These are phyloP conservation scores for Amiota communis DNA, from an alignment of 2,888 invertebrate genomes.

Conservation along the genomic window DNA sequence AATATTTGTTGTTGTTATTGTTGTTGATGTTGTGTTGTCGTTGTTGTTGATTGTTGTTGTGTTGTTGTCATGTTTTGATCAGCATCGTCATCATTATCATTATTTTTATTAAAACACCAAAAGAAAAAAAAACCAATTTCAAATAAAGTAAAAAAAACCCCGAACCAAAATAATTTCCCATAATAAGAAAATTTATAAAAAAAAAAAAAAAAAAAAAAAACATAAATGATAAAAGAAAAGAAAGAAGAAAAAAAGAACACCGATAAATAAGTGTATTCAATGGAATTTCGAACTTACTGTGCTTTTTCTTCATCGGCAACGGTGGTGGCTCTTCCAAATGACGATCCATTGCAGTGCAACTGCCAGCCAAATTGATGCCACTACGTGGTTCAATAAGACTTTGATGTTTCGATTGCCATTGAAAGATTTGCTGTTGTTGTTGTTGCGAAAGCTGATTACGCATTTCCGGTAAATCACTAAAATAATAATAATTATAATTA, in stretches of 20 bases:
- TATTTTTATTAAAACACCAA: slow-evolving; percentile 16
- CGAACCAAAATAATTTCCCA: neutral
- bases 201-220: slow-evolving; percentile 28
- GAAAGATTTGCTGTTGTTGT: slow-evolving; percentile 65
- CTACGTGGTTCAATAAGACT: slow-evolving; percentile 70
- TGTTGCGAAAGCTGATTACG: slow-evolving; percentile 53
- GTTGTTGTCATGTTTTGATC: slow-evolving; percentile 7
- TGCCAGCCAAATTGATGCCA: slow-evolving; percentile 52
- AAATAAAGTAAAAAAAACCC: slow-evolving; percentile 22
- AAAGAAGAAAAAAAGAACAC: slow-evolving; percentile 42
- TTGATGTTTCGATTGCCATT: slow-evolving; percentile 72
- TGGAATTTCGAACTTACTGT: slow-evolving; percentile 83
- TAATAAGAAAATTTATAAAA: neutral
- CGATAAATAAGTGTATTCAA: slow-evolving; percentile 58
- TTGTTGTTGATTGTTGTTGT: slow-evolving; percentile 18
- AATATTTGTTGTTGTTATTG: neutral
- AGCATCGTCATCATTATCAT: slow-evolving; percentile 22
- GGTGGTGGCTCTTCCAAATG: slow-evolving; percentile 86
- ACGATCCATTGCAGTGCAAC: slow-evolving; percentile 52
- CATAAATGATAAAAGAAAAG: slow-evolving; percentile 36
- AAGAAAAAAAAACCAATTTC: neutral
- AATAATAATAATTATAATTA: slow-evolving; percentile 20
- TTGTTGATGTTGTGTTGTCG: slow-evolving; percentile 11
- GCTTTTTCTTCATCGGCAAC: slow-evolving; percentile 92
- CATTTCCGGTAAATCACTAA: slow-evolving; percentile 73